Percentiles rank a stretch among this genome's conserved stretches.
Evolutionary conservation across 2,888 invertebrate genomes (phyloP).

Genomic region (Tetragonisca angustula): DNA sequence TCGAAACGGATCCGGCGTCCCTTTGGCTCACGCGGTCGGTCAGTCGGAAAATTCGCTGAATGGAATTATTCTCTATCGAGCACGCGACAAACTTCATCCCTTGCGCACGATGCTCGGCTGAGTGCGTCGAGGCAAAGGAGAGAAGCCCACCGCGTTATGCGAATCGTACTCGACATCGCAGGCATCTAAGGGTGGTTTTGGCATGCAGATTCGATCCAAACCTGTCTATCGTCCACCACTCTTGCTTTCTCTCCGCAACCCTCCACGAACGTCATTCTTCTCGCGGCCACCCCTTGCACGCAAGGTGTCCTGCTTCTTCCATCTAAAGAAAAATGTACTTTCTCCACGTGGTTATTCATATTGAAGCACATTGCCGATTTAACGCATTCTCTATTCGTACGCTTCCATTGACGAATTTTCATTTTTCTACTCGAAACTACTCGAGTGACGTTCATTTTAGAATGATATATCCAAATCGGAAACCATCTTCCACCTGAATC

Average conservation of each 20-base stretch:
- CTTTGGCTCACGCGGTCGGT: constrained; percentile 48
- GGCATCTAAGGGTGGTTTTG: constrained; percentile 76
- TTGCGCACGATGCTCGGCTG: constrained; percentile 62
- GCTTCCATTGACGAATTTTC: too few relatives aligned
- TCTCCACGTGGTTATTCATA: not conserved
- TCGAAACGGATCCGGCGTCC: constrained; percentile 4
- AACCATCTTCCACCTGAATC: not conserved
- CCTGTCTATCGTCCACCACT: constrained; percentile 37
- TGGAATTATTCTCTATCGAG: constrained; percentile 67
- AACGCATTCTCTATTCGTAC: not conserved
- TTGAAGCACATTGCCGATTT: not conserved
- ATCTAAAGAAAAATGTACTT: not conserved
- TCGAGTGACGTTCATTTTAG: too few relatives aligned
- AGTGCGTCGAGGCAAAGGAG: constrained; percentile 63
- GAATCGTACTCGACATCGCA: constrained; percentile 43
- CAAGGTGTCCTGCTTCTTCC: constrained; percentile 12
- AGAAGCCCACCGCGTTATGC: constrained; percentile 54
- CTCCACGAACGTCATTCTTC: constrained; percentile 19
- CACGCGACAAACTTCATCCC: constrained; percentile 70
- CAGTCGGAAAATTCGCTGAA: constrained; percentile 68
- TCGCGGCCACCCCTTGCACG: constrained; percentile 12
- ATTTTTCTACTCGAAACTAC: too few relatives aligned
- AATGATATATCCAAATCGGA: not conserved
- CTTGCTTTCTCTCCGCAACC: constrained; percentile 37
- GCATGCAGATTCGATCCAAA: constrained; percentile 80